phyloP scores from a whole-genome alignment of 2,888 invertebrate genomes.

The Marronus borbonicus region DNA sequence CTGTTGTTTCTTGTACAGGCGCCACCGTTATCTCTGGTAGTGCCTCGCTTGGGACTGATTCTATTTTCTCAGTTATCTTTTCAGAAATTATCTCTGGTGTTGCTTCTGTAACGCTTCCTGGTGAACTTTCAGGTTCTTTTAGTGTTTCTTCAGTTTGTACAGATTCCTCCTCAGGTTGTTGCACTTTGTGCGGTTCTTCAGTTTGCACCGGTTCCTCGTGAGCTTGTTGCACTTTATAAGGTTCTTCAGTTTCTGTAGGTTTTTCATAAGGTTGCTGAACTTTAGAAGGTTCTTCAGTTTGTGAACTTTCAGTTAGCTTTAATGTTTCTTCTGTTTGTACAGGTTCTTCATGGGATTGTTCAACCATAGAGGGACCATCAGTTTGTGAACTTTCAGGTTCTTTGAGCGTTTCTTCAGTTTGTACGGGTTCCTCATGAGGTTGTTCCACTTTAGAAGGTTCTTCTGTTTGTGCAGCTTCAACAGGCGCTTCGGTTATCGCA shows the following conservation, averaged over 20 bases:
- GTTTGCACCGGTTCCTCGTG: constrained; percentile 30
- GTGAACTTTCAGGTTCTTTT: constrained; percentile 21
- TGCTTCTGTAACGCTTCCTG: constrained; percentile 38
- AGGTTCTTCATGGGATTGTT: too few species aligned
- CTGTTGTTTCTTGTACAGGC: constrained; percentile 13
- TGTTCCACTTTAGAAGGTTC: not conserved
- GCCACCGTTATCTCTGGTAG: not conserved
- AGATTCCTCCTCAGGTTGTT: constrained; percentile 39
- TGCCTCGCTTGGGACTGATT: constrained; percentile 43
- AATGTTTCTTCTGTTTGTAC: too few species aligned
- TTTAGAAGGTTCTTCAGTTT: too few species aligned
- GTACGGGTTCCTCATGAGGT: not conserved
- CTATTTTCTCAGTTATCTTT: constrained; percentile 52
- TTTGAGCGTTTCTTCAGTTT: constrained; percentile 31
- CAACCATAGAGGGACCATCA: too few species aligned
- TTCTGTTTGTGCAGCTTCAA: not conserved
- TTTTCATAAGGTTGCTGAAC: too few species aligned
- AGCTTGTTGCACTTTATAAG: not conserved
- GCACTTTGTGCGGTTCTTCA: constrained; percentile 33
- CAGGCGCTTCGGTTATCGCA: not conserved
- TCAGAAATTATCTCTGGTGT: constrained; percentile 50
- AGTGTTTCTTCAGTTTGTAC: constrained; percentile 15
- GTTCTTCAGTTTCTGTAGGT: too few species aligned
- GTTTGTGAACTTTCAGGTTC: constrained; percentile 27
- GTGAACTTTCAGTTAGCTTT: constrained; percentile 33